A percentile compares a stretch with the other conserved stretches of the same genome.
phyloP scores from a whole-genome alignment of 2,113 vertebrate species.

The Hemiprocne comata region DNA sequence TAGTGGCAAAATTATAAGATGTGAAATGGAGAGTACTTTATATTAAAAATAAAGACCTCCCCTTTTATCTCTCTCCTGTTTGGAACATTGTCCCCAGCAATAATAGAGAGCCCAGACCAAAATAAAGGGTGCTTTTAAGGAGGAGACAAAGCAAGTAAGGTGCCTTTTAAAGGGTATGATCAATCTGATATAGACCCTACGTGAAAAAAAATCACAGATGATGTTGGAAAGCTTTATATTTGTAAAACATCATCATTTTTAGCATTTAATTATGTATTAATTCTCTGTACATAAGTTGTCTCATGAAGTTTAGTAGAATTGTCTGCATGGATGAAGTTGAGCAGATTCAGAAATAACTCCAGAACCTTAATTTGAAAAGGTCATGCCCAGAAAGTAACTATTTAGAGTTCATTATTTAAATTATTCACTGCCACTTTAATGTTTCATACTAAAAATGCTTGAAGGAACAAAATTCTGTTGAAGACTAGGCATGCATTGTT shows the following conservation, averaged over 20 bases:
- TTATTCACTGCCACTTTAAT: conserved; percentile 16
- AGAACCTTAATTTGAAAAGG: conserved; percentile 10
- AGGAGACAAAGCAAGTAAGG: neutral
- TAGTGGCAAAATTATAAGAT: neutral
- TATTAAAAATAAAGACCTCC: neutral
- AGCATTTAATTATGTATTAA: neutral
- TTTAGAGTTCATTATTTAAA: conserved; percentile 25
- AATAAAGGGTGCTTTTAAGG: neutral
- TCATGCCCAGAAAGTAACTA: conserved; percentile 5
- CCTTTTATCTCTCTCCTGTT: neutral
- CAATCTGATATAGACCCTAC: neutral
- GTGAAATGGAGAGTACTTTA: neutral
- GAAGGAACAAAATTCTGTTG: conserved; percentile 46
- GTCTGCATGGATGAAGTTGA: neutral
- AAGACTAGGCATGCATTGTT: conserved; percentile 64
- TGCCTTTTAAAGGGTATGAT: neutral
- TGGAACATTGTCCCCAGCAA: neutral
- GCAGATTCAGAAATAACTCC: neutral
- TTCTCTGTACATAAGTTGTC: neutral
- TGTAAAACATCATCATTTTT: neutral
- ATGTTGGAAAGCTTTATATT: neutral
- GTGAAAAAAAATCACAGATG: neutral
- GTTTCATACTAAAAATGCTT: conserved; percentile 47
- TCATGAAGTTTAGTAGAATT: neutral
- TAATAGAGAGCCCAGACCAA: neutral